phyloP scores from a whole-genome alignment of 1,140 invertebrate genomes.

The Tetragonula clypearis region DNA sequence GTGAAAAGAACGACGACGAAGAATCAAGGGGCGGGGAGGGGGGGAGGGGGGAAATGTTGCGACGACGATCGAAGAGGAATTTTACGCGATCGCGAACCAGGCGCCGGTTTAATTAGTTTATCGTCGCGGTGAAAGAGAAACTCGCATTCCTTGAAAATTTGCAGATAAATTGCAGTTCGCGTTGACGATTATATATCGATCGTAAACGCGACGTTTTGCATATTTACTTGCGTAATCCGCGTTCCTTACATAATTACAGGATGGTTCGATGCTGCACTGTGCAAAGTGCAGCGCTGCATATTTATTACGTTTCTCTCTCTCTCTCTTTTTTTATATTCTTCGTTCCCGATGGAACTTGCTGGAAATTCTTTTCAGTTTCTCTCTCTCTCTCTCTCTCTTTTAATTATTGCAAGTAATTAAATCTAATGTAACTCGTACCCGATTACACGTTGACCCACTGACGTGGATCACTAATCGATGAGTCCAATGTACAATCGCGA shows the following conservation, averaged over 20 bases:
- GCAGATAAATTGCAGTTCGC: background rate
- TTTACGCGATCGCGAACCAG: background rate
- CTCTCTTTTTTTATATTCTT: background rate
- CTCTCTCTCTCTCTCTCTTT: background rate
- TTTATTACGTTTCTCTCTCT: background rate
- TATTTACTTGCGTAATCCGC: background rate
- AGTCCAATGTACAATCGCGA: background rate
- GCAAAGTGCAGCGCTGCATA: background rate
- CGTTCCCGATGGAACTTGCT: background rate
- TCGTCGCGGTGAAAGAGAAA: background rate
- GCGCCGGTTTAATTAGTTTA: slow-evolving; percentile 1
- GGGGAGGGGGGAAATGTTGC: background rate
- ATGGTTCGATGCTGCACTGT: background rate
- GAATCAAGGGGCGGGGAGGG: no score
- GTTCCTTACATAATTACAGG: background rate
- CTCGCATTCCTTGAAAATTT: background rate
- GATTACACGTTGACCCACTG: background rate
- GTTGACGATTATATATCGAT: background rate
- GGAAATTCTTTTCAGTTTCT: background rate
- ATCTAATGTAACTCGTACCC: background rate
- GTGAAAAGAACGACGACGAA: background rate
- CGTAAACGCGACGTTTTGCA: background rate
- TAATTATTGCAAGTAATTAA: background rate
- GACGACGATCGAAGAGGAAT: background rate
- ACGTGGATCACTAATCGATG: background rate